A percentile compares a stretch with the other conserved stretches of the same genome.
phyloP scores from a whole-genome alignment of 2,113 vertebrate genomes.

The Orientallactaga bullata region DNA sequence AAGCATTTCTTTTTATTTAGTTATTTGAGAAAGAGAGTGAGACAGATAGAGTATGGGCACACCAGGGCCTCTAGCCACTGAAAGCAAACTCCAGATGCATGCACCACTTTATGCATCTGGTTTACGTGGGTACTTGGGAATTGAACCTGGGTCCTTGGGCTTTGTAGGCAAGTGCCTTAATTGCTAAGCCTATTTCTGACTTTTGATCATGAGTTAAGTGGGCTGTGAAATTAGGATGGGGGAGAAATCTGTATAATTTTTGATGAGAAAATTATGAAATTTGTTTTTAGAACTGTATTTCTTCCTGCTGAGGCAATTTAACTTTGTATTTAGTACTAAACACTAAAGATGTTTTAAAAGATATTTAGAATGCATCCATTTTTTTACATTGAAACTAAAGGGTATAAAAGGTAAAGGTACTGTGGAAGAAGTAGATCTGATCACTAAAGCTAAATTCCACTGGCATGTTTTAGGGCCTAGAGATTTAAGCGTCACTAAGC shows the following conservation, averaged over 20 bases:
- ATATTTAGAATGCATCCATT: not conserved
- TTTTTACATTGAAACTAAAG: not conserved
- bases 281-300: not conserved
- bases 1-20: no score
- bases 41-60: no score
- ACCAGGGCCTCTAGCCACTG: no score
- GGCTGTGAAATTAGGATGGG: not conserved
- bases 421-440: not conserved
- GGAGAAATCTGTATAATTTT: conserved; percentile 2
- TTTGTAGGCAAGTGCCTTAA: no score
- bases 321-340: not conserved
- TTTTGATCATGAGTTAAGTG: conserved; percentile 39
- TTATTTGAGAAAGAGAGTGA: no score
- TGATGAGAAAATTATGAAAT: not conserved
- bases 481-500: not conserved
- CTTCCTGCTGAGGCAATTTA: conserved; percentile 19
- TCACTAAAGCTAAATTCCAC: not conserved
- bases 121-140: no score
- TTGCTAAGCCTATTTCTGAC: not conserved
- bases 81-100: no score
- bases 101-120: no score
- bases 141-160: no score
- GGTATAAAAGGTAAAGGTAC: not conserved
- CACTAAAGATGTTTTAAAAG: not conserved
- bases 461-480: not conserved